Conservation (phyloP, 2,113 vertebrate species). For the Ptyas mucosa region DNA sequence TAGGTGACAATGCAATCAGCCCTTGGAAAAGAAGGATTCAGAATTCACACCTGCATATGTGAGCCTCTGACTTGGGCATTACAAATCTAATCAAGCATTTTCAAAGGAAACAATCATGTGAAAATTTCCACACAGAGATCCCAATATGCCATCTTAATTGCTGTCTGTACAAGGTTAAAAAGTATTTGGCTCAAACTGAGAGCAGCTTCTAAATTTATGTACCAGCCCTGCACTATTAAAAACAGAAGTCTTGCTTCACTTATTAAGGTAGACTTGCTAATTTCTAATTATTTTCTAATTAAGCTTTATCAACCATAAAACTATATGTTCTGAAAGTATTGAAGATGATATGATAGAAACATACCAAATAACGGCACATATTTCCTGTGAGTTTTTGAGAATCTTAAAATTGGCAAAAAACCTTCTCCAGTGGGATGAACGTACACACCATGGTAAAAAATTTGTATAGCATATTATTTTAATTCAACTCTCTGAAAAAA, state of each 20-base stretch:
- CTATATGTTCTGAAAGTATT: not conserved
- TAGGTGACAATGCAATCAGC: not conserved
- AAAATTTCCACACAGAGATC: slow-evolving; percentile 8
- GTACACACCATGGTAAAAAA: too few relatives aligned
- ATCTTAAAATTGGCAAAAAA: not conserved
- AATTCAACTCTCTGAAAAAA: not conserved
- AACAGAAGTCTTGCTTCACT: not conserved
- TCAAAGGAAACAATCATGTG: not conserved
- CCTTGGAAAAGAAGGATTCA: not conserved
- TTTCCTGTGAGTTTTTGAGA: not conserved
- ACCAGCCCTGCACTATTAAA: not conserved
- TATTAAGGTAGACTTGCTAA: not conserved
- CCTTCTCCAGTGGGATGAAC: not conserved
- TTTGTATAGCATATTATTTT: not conserved
- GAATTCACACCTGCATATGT: not conserved
- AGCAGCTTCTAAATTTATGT: not conserved
- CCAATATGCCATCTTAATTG: not conserved
- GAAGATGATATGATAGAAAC: not conserved
- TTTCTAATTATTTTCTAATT: not conserved
- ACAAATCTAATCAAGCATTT: not conserved
- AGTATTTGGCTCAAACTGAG: slow-evolving; percentile 44
- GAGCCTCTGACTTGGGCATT: not conserved
- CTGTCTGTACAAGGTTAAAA: slow-evolving; percentile 27
- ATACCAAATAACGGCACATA: not conserved
- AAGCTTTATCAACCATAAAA: not conserved